Conservation (phyloP, 1,140 invertebrate genomes). For the Drosophila orosa region DNA sequence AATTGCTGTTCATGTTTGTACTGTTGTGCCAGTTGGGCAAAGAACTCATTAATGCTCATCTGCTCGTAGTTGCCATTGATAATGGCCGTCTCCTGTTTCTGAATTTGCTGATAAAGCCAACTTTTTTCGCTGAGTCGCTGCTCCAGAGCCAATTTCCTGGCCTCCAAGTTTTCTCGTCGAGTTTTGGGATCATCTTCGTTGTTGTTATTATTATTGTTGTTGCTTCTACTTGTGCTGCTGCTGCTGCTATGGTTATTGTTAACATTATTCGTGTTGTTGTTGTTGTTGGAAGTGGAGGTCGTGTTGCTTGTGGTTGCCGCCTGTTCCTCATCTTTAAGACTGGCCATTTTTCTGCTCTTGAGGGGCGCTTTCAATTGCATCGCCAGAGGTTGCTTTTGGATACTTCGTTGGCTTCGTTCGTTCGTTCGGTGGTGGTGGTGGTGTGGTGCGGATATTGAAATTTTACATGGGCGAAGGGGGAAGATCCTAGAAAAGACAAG, state of each 20-base stretch:
- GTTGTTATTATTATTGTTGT: conserved; percentile 62
- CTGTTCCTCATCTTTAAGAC: conserved; percentile 76
- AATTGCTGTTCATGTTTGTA: conserved; percentile 76
- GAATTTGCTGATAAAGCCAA: conserved; percentile 80
- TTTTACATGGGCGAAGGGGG: conserved; percentile 1
- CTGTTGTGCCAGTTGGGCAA: conserved; percentile 70
- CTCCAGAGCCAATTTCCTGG: conserved; percentile 70
- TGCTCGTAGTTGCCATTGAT: conserved; percentile 81
- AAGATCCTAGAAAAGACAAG: conserved; percentile 57
- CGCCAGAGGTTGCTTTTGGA: conserved; percentile 56
- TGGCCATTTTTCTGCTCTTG: conserved; percentile 74
- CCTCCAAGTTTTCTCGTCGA: conserved; percentile 70
- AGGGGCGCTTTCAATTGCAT: conserved; percentile 77
- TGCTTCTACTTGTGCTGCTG: conserved; percentile 10
- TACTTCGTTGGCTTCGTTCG: conserved; percentile 39
- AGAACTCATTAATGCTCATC: conserved; percentile 77
- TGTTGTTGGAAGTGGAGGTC: conserved; percentile 37
- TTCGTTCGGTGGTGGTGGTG: conserved; percentile 24
- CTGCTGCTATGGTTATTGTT: conserved; percentile 41
- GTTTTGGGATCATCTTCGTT: conserved; percentile 57
- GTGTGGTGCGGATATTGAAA: conserved; percentile 34
- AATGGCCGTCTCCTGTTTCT: conserved; percentile 77
- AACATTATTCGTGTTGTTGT: conserved; percentile 43
- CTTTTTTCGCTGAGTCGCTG: conserved; percentile 75
- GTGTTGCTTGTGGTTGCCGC: conserved; percentile 61